A percentile compares a stretch with the other conserved stretches of the same genome.
Evolutionary conservation across 2,113 vertebrate genomes (phyloP).

Genomic region (Geothlypis trichas): DNA sequence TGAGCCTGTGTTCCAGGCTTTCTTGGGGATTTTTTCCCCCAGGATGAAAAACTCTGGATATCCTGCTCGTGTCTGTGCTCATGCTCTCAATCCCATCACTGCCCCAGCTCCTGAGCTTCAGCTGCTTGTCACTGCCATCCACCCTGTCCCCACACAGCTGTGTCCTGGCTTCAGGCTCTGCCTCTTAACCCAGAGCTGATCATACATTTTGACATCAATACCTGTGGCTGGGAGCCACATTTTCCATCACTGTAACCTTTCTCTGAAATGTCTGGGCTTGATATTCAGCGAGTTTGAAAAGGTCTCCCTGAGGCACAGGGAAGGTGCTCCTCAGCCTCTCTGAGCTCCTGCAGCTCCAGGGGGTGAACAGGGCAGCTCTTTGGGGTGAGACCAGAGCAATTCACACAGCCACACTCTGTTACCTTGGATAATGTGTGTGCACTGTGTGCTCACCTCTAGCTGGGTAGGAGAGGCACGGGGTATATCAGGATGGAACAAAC

Average conservation of each 20-base stretch:
- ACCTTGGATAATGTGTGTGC: neutral
- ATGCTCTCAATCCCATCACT: neutral
- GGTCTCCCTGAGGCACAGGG: neutral
- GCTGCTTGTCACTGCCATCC: neutral
- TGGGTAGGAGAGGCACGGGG: neutral
- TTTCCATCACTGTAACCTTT: neutral
- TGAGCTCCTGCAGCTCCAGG: neutral
- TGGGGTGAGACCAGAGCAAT: neutral
- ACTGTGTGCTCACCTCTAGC: too few species aligned
- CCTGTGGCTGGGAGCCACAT: neutral
- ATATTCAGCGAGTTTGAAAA: neutral
- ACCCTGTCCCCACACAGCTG: too few species aligned
- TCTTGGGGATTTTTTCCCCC: neutral
- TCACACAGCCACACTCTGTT: neutral
- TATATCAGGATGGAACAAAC: accelerated
- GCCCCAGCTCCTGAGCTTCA: neutral
- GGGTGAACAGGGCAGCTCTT: neutral
- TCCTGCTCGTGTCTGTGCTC: accelerated
- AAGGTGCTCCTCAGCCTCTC: neutral
- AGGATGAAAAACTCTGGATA: neutral
- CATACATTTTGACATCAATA: neutral
- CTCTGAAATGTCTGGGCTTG: neutral
- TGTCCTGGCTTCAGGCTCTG: neutral
- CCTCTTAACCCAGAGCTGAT: neutral
- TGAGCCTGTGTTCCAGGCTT: accelerated